Evolutionary conservation across 2,888 invertebrate genomes (phyloP), one percentile per base, ranked within the genome.

Genomic region (Protonemura montana): DNA sequence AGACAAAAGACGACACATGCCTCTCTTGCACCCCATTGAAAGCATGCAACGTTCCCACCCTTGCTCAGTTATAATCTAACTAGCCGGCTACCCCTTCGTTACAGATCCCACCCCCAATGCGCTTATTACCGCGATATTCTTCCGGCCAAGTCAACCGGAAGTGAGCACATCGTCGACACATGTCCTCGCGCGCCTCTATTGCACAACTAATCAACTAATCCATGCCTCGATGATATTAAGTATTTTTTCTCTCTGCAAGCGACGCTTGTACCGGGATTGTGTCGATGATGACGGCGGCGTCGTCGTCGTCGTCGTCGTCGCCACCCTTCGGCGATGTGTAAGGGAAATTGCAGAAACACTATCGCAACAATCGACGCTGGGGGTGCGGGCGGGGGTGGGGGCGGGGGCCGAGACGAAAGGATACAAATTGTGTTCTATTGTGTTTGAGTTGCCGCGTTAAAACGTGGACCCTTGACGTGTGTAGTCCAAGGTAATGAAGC

Each of bases 71-170:
- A 59, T 84, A 59, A 26, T 59, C 59, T 82, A 80, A 88, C 87
- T 88, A 87, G 88, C 89, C 89, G 77, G 87, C 90, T 90, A 90
- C 90, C 89, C 91, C 90, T 90, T 90, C 35, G 35, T 35, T 35
- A 35, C 35, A 35, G 35, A 35, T 35, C 89, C 90, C 90, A 90
- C 89, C 91, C 90, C 90, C 90, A 88, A 59, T 21, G 59, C 89
- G 90, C 90, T 90, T 91, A 91, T 91, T 91, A 91, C 89, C 81
- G 89, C 88, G 89, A 90, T 90, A 92, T 92, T 92, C 91, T 92
- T 91, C 89, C 89, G 89, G 90, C 88, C 89, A 90, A 91, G 90
- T 91, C 91, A 91, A 90, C 90, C 90, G 92, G 91, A 91, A 91
- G 91, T 90, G 84, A 84, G n/a, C 84, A 59, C 84, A 59, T 76